Conservation (phyloP, 2,888 invertebrate genomes). For the Apodemia zela region DNA sequence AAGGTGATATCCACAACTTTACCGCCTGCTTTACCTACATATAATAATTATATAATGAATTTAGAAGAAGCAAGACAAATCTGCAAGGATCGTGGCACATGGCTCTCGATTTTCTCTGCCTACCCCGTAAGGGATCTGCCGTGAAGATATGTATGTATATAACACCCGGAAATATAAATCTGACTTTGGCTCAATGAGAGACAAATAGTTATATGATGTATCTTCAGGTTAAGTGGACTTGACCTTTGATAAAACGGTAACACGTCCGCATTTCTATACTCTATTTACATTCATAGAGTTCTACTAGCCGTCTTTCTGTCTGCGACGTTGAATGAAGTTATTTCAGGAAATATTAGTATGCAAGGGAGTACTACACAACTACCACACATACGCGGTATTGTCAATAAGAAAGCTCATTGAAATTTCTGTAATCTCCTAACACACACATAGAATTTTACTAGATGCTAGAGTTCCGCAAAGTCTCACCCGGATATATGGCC, state of each 20-base stretch:
- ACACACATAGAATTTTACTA: too few relatives aligned
- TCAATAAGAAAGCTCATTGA: not conserved
- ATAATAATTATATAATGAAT: too few relatives aligned
- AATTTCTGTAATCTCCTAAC: not conserved
- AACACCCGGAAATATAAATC: not conserved
- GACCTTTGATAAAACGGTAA: slow-evolving; percentile 3
- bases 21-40: too few relatives aligned
- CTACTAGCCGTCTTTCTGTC: not conserved
- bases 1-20: too few relatives aligned
- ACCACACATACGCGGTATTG: too few relatives aligned
- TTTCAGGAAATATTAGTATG: not conserved
- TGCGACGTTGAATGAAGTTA: not conserved
- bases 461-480: too few relatives aligned
- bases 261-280: slow-evolving; percentile 3
- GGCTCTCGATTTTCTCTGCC: too few relatives aligned
- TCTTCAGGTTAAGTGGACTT: not conserved
- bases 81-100: too few relatives aligned
- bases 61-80: too few relatives aligned
- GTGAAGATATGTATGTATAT: not conserved
- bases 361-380: too few relatives aligned
- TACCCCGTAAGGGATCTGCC: too few relatives aligned
- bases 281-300: not conserved
- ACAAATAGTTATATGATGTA: not conserved
- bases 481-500: too few relatives aligned
- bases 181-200: not conserved